phyloP scores from a whole-genome alignment of 2,888 invertebrate genomes.

The Cephonodes hylas region DNA sequence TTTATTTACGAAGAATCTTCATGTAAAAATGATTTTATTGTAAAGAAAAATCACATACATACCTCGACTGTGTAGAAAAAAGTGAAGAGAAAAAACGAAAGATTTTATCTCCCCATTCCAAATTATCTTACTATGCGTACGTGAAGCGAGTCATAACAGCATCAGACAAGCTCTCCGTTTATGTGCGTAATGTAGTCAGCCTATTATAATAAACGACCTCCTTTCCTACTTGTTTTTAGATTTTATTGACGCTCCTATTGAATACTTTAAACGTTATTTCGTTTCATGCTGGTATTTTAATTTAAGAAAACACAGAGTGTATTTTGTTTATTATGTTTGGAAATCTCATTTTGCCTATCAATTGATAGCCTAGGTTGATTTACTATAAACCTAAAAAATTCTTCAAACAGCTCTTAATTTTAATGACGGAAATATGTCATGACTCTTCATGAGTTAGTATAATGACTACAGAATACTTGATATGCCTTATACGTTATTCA shows the following conservation, averaged over 20 bases:
- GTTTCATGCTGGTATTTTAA: neutral
- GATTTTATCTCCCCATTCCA: slow-evolving; percentile 23
- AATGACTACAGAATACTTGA: too few relatives aligned
- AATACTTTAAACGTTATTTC: neutral
- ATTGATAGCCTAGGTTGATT: too few relatives aligned
- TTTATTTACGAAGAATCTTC: too few relatives aligned
- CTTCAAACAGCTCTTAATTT: too few relatives aligned
- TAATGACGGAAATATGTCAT: too few relatives aligned
- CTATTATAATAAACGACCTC: neutral
- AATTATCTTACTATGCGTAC: slow-evolving; percentile 23
- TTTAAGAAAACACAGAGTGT: neutral
- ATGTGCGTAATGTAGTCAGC: neutral
- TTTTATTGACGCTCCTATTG: neutral
- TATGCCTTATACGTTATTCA: too few relatives aligned
- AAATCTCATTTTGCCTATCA: too few relatives aligned
- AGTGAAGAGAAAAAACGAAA: neutral
- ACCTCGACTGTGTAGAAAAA: neutral
- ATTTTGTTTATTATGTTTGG: too few relatives aligned
- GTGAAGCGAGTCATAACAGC: slow-evolving; percentile 1
- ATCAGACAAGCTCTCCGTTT: neutral
- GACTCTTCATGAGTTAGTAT: too few relatives aligned
- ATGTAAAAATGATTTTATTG: neutral
- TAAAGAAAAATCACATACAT: neutral
- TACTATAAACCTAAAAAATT: too few relatives aligned
- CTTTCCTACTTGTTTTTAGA: neutral